These are phyloP conservation scores for Pseudolycoriella hygida DNA, from an alignment of 2,888 invertebrate species.

Conservation along the genomic window DNA sequence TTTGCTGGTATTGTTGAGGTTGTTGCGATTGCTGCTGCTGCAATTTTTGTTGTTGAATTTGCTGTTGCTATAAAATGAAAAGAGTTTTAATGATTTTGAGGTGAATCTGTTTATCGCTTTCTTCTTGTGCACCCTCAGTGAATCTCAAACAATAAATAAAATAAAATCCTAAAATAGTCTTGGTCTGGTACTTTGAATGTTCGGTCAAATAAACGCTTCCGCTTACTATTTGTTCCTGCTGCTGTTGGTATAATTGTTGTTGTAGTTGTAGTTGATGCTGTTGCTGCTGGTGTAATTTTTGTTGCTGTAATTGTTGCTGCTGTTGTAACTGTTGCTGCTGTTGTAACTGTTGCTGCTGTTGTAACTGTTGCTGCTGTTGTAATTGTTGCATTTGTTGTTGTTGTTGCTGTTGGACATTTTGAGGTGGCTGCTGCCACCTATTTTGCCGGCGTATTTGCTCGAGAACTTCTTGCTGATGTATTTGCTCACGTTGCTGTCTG, in stretches of 20 bases:
- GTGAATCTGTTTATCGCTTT: too few species aligned
- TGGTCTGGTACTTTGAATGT: too few species aligned
- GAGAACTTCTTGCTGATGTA: too few species aligned
- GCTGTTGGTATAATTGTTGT: too few species aligned
- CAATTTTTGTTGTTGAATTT: constrained; percentile 5
- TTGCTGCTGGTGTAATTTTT: constrained; percentile 16
- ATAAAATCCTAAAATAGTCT: too few species aligned
- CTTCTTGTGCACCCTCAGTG: too few species aligned
- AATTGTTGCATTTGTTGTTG: not conserved
- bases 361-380: not conserved
- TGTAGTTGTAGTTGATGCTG: constrained; percentile 14
- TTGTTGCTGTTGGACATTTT: constrained; percentile 8
- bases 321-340: not conserved
- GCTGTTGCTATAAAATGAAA: not conserved
- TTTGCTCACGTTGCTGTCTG: too few species aligned
- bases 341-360: not conserved
- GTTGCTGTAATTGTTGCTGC: constrained; percentile 1
- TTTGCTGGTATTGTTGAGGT: constrained; percentile 3
- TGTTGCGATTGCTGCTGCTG: constrained; percentile 5
- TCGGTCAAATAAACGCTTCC: too few species aligned
- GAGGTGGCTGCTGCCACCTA: constrained; percentile 6
- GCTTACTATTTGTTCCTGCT: too few species aligned
- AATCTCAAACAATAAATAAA: too few species aligned
- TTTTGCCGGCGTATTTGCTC: too few species aligned
- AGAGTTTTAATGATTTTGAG: too few species aligned